These are phyloP conservation scores for Stenopsyche tienmushanensis DNA, from an alignment of 1,140 invertebrate species.

Conservation along the genomic window DNA sequence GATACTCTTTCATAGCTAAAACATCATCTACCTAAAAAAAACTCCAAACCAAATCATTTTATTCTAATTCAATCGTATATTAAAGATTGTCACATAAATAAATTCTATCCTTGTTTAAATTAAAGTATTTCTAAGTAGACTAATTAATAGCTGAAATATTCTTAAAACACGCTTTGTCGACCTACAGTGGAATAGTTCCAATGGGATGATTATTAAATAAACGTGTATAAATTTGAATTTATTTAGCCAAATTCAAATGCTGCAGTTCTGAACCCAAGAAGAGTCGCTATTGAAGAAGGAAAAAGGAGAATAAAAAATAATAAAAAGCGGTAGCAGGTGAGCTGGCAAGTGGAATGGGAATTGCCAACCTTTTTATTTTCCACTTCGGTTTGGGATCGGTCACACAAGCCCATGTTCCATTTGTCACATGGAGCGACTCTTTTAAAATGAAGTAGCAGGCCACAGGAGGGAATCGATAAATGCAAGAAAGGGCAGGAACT, in stretches of 20 bases:
- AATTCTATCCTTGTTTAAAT: too few relatives aligned
- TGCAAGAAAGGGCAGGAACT: constrained; percentile 16
- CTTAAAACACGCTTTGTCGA: too few relatives aligned
- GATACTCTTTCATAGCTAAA: too few relatives aligned
- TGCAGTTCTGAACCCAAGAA: constrained; percentile 1
- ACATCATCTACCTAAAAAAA: too few relatives aligned
- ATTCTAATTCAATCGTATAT: too few relatives aligned
- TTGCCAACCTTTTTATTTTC: constrained; percentile 41
- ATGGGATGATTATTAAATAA: too few relatives aligned
- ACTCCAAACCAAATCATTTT: too few relatives aligned
- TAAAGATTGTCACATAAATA: too few relatives aligned
- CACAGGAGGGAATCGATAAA: constrained; percentile 19
- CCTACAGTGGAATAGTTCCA: too few relatives aligned
- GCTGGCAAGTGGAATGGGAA: constrained; percentile 37
- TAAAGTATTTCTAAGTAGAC: too few relatives aligned
- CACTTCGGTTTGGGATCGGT: constrained; percentile 32
- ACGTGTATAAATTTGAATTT: background rate
- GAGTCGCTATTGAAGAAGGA: background rate
- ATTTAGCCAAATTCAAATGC: background rate
- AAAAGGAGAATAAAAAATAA: constrained; percentile 38
- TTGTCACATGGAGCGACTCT: constrained; percentile 23
- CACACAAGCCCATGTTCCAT: constrained; percentile 12
- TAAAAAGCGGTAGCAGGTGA: constrained; percentile 39
- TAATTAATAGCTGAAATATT: too few relatives aligned
- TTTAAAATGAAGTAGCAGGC: constrained; percentile 20